These are phyloP conservation scores for Lacanobia wlatinum DNA, from an alignment of 2,888 invertebrate genomes.

Conservation along the genomic window DNA sequence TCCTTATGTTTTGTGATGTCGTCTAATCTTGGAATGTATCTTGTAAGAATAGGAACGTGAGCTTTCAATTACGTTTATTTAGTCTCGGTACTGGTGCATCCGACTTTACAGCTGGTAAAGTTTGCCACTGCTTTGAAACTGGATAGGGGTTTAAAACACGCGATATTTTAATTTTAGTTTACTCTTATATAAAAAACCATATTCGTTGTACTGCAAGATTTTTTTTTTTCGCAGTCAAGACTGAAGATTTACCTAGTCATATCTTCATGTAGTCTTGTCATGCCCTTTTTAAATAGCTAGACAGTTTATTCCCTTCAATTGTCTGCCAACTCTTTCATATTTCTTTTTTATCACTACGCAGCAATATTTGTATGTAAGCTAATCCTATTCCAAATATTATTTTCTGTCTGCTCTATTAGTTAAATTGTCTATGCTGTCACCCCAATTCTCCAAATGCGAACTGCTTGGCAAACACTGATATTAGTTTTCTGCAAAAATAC, in stretches of 20 bases:
- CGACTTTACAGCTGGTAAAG: background rate
- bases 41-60: background rate
- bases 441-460: constrained; percentile 86
- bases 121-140: too few species aligned
- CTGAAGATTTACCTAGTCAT: background rate
- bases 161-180: too few species aligned
- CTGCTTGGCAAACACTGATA: constrained; percentile 89
- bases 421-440: constrained; percentile 78
- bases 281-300: constrained; percentile 11
- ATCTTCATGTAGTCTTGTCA: background rate
- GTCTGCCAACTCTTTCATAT: constrained; percentile 23
- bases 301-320: background rate
- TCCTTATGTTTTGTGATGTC: background rate
- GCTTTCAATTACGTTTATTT: background rate
- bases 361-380: constrained; percentile 47
- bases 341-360: constrained; percentile 32
- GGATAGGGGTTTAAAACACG: too few species aligned
- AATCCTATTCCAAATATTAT: constrained; percentile 58
- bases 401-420: constrained; percentile 69
- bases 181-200: too few species aligned
- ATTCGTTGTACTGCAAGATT: background rate
- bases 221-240: background rate
- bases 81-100: background rate
- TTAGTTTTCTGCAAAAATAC: constrained; percentile 86
- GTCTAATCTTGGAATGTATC: background rate